A percentile compares a stretch with the other conserved stretches of the same genome.
Evolutionary conservation across 2,888 invertebrate genomes (phyloP).

Genomic region (Metallyticus violacea): DNA sequence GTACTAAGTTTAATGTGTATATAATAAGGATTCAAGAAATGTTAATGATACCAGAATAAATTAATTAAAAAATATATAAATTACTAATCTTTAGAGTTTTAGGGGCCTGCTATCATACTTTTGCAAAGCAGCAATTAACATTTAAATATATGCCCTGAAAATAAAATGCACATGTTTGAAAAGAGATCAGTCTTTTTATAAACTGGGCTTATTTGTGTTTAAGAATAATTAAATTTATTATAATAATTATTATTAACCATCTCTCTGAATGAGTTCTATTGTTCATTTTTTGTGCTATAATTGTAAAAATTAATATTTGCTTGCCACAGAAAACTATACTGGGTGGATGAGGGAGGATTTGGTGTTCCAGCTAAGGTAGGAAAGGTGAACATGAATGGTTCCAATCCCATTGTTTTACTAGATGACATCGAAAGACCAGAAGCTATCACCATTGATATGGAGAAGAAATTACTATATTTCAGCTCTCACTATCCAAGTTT

Average conservation of each 20-base stretch:
- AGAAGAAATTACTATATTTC: slow-evolving; percentile 82
- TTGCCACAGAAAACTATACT: slow-evolving; percentile 73
- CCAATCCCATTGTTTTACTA: slow-evolving; percentile 68
- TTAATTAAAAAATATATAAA: too few species aligned
- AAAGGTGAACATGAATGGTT: slow-evolving; percentile 92
- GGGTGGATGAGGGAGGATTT: slow-evolving; percentile 93
- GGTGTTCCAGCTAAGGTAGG: slow-evolving; percentile 87
- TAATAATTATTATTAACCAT: background rate
- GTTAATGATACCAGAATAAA: too few species aligned
- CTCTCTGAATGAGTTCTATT: background rate
- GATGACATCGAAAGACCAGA: slow-evolving; percentile 72
- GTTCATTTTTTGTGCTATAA: background rate
- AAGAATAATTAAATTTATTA: too few species aligned
- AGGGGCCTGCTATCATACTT: too few species aligned
- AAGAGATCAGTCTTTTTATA: too few species aligned
- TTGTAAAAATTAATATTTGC: background rate
- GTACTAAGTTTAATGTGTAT: too few species aligned
- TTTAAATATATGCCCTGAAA: too few species aligned
- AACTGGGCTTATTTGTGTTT: too few species aligned
- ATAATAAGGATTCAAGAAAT: too few species aligned
- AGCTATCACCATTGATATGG: slow-evolving; percentile 80
- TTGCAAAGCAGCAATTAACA: too few species aligned
- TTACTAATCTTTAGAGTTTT: too few species aligned
- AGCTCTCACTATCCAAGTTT: slow-evolving; percentile 74
- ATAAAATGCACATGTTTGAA: too few species aligned